These are phyloP conservation scores for Holotrichia oblita DNA, from an alignment of 1,140 invertebrate genomes.

Conservation along the genomic window DNA sequence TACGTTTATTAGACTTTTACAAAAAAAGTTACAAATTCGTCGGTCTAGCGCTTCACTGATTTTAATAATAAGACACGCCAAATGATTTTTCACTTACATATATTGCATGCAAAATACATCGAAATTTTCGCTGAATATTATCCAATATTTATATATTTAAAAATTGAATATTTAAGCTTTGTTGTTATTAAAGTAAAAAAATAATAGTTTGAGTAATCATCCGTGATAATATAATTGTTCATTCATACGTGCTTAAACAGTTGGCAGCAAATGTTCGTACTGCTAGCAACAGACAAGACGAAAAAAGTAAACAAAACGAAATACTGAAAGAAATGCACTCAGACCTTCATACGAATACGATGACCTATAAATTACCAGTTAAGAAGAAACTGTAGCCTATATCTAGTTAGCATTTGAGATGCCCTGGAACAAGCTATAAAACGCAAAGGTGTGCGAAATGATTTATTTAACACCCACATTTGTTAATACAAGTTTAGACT, in stretches of 20 bases:
- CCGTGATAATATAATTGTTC: constrained; percentile 1
- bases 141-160: too few species aligned
- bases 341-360: constrained; percentile 29
- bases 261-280: neutral
- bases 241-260: neutral
- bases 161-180: too few species aligned
- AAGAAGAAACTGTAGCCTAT: constrained; percentile 28
- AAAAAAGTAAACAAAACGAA: constrained; percentile 9
- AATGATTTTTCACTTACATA: too few species aligned
- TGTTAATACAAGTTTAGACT: constrained; percentile 49
- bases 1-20: too few species aligned
- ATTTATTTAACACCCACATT: constrained; percentile 56
- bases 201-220: neutral
- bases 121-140: too few species aligned
- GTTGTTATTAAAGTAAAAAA: neutral
- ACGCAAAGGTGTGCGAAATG: constrained; percentile 51
- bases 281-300: constrained; percentile 4
- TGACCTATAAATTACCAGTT: constrained; percentile 40
- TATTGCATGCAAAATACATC: too few species aligned
- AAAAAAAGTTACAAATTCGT: too few species aligned
- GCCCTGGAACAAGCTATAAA: constrained; percentile 52
- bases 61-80: too few species aligned
- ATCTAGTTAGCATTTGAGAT: constrained; percentile 48
- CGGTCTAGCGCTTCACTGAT: too few species aligned
- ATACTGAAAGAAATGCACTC: constrained; percentile 14